These are phyloP conservation scores for Marmota flaviventris DNA, from an alignment of 2,113 vertebrate species.

Conservation along the genomic window DNA sequence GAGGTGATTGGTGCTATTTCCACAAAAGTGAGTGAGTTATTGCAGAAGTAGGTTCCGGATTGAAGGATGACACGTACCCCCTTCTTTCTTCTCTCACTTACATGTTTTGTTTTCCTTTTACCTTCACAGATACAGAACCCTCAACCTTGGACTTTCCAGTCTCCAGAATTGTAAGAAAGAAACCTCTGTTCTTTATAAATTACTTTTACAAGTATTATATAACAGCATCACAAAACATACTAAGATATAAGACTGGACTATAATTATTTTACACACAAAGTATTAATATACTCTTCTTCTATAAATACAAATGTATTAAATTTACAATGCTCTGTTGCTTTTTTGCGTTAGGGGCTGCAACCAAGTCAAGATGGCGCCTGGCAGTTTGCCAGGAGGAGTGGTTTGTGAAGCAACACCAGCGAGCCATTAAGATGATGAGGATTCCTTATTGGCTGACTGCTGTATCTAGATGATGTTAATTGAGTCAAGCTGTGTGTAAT, in stretches of 20 bases:
- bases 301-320: not conserved
- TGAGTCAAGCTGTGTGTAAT: no score
- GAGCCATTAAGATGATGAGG: no score
- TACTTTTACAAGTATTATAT: not conserved
- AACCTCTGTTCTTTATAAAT: not conserved
- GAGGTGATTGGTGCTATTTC: not conserved
- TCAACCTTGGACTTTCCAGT: not conserved
- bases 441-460: no score
- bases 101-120: not conserved
- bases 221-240: not conserved
- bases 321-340: not conserved
- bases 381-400: no score
- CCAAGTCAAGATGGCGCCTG: no score
- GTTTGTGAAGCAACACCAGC: no score
- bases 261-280: not conserved
- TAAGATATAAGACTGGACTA: not conserved
- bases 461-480: no score
- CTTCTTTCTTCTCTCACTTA: not conserved
- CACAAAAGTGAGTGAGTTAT: accelerated
- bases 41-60: not conserved
- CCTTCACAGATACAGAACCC: not conserved
- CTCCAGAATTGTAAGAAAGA: not conserved
- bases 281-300: not conserved
- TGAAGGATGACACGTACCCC: not conserved
- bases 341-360: not conserved